phyloP scores from a whole-genome alignment of 2,797 vertebrate genomes.

The Sciurus carolinensis region DNA sequence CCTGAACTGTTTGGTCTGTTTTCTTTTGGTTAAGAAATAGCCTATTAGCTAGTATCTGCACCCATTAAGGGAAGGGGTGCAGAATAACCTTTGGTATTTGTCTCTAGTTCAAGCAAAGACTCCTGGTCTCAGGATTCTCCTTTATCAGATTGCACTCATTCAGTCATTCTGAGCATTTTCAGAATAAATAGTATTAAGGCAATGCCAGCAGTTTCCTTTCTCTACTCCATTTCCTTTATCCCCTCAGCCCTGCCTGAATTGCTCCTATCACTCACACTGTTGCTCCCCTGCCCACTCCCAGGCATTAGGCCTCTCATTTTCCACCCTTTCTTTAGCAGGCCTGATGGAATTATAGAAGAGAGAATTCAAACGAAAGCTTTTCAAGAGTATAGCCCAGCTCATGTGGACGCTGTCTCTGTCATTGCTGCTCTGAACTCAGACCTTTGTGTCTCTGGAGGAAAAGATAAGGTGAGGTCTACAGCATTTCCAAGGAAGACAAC shows the following conservation, averaged over 20 bases:
- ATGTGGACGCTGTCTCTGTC: constrained; percentile 91
- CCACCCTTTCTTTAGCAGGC: constrained; percentile 85
- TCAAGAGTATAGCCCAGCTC: constrained; percentile 91
- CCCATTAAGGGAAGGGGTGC: background rate
- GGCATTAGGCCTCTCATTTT: background rate
- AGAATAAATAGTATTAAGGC: background rate
- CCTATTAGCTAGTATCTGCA: background rate
- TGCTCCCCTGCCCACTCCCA: background rate
- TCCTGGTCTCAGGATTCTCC: background rate
- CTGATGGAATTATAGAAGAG: constrained; percentile 88
- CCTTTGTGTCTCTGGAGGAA: constrained; percentile 95
- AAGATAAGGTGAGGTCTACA: constrained; percentile 91
- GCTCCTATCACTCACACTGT: background rate
- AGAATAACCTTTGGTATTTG: background rate
- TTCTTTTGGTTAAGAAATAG: constrained; percentile 16
- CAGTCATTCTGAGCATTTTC: background rate
- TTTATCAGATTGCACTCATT: background rate
- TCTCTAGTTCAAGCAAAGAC: background rate
- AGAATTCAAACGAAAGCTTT: constrained; percentile 79
- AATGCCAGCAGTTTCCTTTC: background rate
- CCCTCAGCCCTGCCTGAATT: background rate
- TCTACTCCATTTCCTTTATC: background rate
- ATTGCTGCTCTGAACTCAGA: constrained; percentile 93
- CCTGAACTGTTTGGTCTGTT: background rate
- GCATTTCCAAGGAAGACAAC: background rate